Evolutionary conservation across 2,888 invertebrate genomes (phyloP), one percentile per base, ranked within the genome.

Genomic region (Venustoraphidia nigricollis): DNA sequence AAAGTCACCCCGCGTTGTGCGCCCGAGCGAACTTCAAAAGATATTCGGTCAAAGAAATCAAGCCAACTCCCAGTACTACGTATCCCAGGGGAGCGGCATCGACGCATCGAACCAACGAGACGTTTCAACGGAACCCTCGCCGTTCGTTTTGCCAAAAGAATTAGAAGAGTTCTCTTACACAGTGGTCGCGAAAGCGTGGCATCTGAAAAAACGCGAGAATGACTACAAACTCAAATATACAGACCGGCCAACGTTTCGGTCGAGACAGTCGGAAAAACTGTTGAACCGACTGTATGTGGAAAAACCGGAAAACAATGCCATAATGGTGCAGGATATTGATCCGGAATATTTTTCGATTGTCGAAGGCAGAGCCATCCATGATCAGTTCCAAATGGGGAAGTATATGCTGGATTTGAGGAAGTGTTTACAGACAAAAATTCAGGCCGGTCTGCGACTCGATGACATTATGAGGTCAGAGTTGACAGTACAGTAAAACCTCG

Each of bases 281-380:
- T 67, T 79, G 35, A 67, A 72, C 53, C 65, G 78, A 49, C 65
- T 80, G 42, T 77, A 70, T 48, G 68, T 79, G 27, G 66, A 73
- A 59, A 72, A 75, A 54, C 69, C 73, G n/a, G 63, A 66, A 35
- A 70, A 75, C 55, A 69, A 69, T 51, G 71, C 74, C 34, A 70
- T 71, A 53, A 75, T 77, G 2, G 75, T 81, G 44, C 68, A 76
- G 11, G 79, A 81, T 62, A 70, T 81, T 38, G 79, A 81, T 59
- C 76, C 79, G 0, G 72, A 76, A 52, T 81, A 79, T 61, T 81
- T 77, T 59, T 71, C 71, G 1, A 72, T 76, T 37, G 70, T 80
- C 36, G 73, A 74, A 61, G 79, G 79, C 8, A 69, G 79, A 36
- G 74, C 78, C 1, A 67, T 77, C 34, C 67, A 71, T 45, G 71